Conservation (phyloP, 2,888 invertebrate species). For the Drosophila siamana region DNA sequence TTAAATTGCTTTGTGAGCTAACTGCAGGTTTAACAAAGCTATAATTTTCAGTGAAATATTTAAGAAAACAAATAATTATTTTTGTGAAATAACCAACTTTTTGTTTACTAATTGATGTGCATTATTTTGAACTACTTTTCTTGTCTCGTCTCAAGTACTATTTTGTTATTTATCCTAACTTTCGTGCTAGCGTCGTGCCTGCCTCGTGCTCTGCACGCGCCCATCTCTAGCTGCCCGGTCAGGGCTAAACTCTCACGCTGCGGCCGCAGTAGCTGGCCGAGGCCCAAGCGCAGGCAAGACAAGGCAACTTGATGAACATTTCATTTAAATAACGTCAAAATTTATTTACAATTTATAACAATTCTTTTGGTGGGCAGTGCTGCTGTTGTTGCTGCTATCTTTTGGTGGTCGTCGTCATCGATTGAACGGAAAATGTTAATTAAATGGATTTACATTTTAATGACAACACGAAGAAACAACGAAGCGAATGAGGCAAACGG, state of each 20-base stretch:
- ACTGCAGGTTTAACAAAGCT: no score
- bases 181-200: not conserved
- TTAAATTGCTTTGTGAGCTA: no score
- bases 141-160: not conserved
- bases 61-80: no score
- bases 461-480: slow-evolving; percentile 79
- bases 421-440: slow-evolving; percentile 73
- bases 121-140: no score
- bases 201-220: not conserved
- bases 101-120: no score
- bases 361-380: slow-evolving; percentile 46
- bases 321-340: slow-evolving; percentile 68
- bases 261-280: slow-evolving; percentile 23
- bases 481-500: slow-evolving; percentile 4
- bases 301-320: slow-evolving; percentile 49
- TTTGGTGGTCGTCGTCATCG: slow-evolving; percentile 66
- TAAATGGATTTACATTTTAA: slow-evolving; percentile 81
- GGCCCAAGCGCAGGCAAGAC: slow-evolving; percentile 4
- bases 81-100: no score
- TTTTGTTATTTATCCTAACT: no score
- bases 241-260: slow-evolving; percentile 61
- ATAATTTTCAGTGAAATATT: no score
- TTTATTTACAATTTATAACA: slow-evolving; percentile 80
- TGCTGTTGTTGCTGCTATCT: slow-evolving; percentile 57
- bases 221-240: slow-evolving; percentile 1